Conservation (phyloP, 2,113 vertebrate genomes). For the Chaetorhynchus papuensis region DNA sequence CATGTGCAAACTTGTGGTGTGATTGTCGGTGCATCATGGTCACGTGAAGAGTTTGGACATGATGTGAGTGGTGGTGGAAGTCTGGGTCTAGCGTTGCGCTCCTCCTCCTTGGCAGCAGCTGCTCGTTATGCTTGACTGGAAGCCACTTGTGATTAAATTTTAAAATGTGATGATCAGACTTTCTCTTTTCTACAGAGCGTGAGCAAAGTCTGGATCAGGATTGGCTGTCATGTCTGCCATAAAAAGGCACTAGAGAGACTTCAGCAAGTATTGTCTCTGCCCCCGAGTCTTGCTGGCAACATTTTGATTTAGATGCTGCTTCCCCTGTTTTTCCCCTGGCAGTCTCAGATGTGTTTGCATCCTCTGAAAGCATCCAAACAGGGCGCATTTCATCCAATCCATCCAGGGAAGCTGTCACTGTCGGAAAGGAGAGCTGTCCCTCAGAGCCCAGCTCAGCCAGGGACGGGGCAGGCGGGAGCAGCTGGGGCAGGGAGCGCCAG, state of each 20-base stretch:
- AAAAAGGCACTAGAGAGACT: slow-evolving; percentile 80
- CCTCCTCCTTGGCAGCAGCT: slow-evolving; percentile 70
- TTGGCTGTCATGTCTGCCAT: slow-evolving; percentile 85
- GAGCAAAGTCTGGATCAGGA: slow-evolving; percentile 88
- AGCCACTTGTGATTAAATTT: slow-evolving; percentile 69
- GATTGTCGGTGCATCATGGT: slow-evolving; percentile 56
- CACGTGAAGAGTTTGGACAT: slow-evolving; percentile 54
- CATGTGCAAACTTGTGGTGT: slow-evolving; percentile 61
- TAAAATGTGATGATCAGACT: slow-evolving; percentile 82
- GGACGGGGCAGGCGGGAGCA: background rate
- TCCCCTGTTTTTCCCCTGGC: slow-evolving; percentile 25
- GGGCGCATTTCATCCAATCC: slow-evolving; percentile 32
- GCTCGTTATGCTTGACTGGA: slow-evolving; percentile 72
- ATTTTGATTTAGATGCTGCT: slow-evolving; percentile 20
- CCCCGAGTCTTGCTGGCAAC: slow-evolving; percentile 61
- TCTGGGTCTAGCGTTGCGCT: slow-evolving; percentile 29
- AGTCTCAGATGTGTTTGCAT: slow-evolving; percentile 7
- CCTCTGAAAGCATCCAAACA: slow-evolving; percentile 29
- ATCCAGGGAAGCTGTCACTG: background rate
- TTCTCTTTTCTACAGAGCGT: slow-evolving; percentile 86
- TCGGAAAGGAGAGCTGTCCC: background rate
- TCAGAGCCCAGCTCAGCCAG: background rate
- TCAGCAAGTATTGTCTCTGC: slow-evolving; percentile 82
- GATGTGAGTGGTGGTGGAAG: slow-evolving; percentile 58
- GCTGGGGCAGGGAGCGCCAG: background rate